Percentiles rank a stretch among this genome's conserved stretches.
Conservation (phyloP, 1,140 invertebrate genomes). For the Argopecten irradians region DNA sequence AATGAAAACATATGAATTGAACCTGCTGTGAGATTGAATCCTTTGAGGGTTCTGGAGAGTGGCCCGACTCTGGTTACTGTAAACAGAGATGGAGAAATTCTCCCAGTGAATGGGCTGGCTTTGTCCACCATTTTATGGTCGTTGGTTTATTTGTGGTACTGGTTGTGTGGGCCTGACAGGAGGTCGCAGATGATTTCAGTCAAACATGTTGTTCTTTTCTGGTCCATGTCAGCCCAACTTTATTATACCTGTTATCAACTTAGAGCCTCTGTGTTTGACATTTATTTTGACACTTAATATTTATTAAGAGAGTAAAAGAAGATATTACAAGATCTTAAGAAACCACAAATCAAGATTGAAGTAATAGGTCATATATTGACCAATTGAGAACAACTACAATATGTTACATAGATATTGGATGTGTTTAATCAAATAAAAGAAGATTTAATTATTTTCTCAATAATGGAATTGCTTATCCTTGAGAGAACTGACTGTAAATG, state of each 20-base stretch:
- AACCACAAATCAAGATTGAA: not conserved
- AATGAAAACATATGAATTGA: not conserved
- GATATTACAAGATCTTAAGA: not conserved
- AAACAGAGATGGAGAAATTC: not conserved
- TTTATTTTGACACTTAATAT: not conserved
- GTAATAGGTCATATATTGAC: not conserved
- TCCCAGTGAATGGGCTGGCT: not conserved
- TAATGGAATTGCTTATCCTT: no score
- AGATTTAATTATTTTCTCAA: no score
- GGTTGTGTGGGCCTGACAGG: not conserved
- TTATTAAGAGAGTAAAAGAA: not conserved
- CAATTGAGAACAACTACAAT: no score
- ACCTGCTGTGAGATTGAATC: not conserved
- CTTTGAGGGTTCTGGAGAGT: not conserved
- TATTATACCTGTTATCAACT: not conserved
- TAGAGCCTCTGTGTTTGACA: not conserved
- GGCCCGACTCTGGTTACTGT: not conserved
- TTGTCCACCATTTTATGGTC: not conserved
- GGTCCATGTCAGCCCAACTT: not conserved
- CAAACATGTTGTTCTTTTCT: not conserved
- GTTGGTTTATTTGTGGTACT: not conserved
- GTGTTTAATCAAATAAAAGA: no score
- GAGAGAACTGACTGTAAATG: no score
- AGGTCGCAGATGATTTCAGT: not conserved
- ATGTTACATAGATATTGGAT: no score